Evolutionary conservation across 2,888 invertebrate genomes (phyloP).

Genomic region (Philereme vetulata): DNA sequence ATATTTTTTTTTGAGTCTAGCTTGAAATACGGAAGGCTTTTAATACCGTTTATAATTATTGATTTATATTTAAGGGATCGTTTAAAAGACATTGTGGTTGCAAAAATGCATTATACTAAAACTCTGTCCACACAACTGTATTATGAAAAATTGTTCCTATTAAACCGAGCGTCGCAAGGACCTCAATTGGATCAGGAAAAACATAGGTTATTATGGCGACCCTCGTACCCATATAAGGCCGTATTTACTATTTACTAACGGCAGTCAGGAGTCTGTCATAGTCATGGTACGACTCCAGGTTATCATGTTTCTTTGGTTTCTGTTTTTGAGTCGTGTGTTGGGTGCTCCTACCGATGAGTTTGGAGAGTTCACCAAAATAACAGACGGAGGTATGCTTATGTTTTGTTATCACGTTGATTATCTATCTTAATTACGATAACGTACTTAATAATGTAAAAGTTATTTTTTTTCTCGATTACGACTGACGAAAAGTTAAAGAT

Average conservation of each 20-base stretch:
- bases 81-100: no score
- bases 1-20: no score
- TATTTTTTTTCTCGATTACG: no score
- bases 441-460: no score
- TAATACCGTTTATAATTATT: no score
- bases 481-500: no score
- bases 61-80: no score
- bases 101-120: conserved; percentile 19
- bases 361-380: conserved; percentile 52
- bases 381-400: conserved; percentile 44
- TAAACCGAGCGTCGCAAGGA: conserved; percentile 60
- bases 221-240: conserved; percentile 62
- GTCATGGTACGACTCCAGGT: conserved; percentile 45
- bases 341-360: conserved; percentile 62
- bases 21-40: no score
- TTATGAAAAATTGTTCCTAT: conserved; percentile 61
- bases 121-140: conserved; percentile 55
- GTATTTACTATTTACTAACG: conserved; percentile 36
- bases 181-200: conserved; percentile 73
- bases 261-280: conserved; percentile 37
- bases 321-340: conserved; percentile 48
- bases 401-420: no score
- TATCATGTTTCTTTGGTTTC: conserved; percentile 54
- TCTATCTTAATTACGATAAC: no score
- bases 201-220: conserved; percentile 52